Evolutionary conservation across 2,797 vertebrate genomes (phyloP).

Genomic region (Clamator glandarius): DNA sequence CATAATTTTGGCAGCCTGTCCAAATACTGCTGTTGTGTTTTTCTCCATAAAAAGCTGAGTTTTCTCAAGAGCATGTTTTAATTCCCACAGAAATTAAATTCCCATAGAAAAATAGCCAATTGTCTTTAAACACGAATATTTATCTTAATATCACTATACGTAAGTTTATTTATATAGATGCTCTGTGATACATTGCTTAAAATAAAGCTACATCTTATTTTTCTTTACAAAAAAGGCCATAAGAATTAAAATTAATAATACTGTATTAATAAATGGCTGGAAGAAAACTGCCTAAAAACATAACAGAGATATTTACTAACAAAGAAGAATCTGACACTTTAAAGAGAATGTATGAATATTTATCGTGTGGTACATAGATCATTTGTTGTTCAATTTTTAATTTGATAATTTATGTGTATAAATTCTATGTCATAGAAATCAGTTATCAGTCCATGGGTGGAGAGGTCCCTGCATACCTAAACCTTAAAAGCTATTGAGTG

Average conservation of each 20-base stretch:
- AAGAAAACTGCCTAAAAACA: not conserved
- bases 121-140: constrained; percentile 49
- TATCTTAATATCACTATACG: not conserved
- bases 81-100: constrained; percentile 54
- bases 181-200: not conserved
- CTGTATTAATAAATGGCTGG: not conserved
- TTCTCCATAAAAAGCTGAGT: constrained; percentile 21
- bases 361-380: not conserved
- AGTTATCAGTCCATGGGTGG: not conserved
- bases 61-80: constrained; percentile 38
- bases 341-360: not conserved
- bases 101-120: constrained; percentile 40
- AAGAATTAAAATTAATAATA: not conserved
- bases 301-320: not conserved
- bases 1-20: constrained; percentile 40
- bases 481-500: not conserved
- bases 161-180: not conserved
- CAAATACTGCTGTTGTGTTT: constrained; percentile 32
- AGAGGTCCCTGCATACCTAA: not conserved
- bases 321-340: not conserved
- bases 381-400: not conserved
- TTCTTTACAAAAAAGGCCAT: not conserved
- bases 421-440: not conserved
- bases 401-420: not conserved
- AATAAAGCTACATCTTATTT: not conserved